Percentiles rank a stretch among this genome's conserved stretches.
These are phyloP conservation scores for Corydoras sp. DNA, from an alignment of 2,113 vertebrate genomes.

Conservation along the genomic window DNA sequence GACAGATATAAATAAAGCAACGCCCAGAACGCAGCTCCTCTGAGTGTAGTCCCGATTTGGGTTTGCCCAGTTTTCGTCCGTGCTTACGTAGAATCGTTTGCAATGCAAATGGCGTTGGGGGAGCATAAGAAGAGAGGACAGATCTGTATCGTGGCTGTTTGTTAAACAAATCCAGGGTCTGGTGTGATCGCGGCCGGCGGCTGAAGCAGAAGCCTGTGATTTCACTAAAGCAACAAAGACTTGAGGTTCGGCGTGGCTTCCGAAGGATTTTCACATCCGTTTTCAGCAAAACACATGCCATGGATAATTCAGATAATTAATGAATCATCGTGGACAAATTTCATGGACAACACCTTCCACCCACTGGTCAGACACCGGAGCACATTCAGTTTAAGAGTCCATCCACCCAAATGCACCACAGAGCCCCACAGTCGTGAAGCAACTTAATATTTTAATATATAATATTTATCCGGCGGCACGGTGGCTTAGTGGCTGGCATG, in stretches of 20 bases:
- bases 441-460: no score
- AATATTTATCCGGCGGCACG: no score
- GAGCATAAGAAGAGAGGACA: conserved; percentile 37
- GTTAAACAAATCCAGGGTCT: conserved; percentile 55
- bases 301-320: no score
- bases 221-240: conserved; percentile 15
- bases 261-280: neutral
- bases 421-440: no score
- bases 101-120: conserved; percentile 58
- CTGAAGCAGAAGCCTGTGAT: conserved; percentile 19
- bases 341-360: no score
- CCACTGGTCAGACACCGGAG: no score
- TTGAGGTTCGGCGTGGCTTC: no score
- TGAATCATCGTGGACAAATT: no score
- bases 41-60: conserved; percentile 26
- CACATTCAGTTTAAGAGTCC: no score
- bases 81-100: conserved; percentile 57
- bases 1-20: conserved; percentile 41
- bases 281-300: no score
- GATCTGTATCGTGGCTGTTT: conserved; percentile 52
- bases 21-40: neutral
- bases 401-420: no score
- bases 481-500: no score
- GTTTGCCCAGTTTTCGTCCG: conserved; percentile 33
- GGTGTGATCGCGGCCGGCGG: conserved; percentile 3